phyloP scores from a whole-genome alignment of 1,140 invertebrate genomes.

The Episyrphus balteatus region DNA sequence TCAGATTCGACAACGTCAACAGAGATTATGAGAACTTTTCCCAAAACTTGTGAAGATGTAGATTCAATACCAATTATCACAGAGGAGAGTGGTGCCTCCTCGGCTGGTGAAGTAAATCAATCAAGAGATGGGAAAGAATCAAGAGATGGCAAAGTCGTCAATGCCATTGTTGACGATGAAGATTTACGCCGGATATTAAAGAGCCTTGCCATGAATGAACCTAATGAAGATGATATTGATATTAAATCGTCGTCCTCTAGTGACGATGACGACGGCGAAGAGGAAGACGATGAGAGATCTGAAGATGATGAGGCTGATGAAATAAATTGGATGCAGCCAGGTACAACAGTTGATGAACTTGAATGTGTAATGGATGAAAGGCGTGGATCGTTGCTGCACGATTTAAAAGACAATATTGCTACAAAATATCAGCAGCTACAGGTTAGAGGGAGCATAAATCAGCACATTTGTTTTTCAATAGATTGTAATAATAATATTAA shows the following conservation, averaged over 20 bases:
- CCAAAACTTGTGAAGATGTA: slow-evolving; percentile 29
- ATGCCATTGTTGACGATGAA: too few species aligned
- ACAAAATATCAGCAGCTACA: slow-evolving; percentile 3
- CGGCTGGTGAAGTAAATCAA: not conserved
- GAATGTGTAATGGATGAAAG: slow-evolving; percentile 19
- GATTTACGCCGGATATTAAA: too few species aligned
- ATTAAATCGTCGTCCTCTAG: slow-evolving; percentile 19
- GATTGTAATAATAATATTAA: too few species aligned
- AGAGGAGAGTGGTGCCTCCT: not conserved
- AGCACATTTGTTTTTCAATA: too few species aligned
- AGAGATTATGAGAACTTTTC: not conserved
- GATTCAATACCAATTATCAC: slow-evolving; percentile 15
- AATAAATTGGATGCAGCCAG: slow-evolving; percentile 31
- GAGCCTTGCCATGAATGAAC: too few species aligned
- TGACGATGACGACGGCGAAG: slow-evolving; percentile 17
- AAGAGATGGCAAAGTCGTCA: too few species aligned
- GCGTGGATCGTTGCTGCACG: slow-evolving; percentile 20
- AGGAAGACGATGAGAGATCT: not conserved
- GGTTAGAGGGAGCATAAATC: too few species aligned
- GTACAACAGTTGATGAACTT: slow-evolving; percentile 24
- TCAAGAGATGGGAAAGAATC: not conserved
- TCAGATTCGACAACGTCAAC: not conserved
- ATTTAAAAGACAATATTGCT: slow-evolving; percentile 23
- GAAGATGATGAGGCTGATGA: slow-evolving; percentile 15
- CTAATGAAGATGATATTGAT: too few species aligned